A percentile compares a stretch with the other conserved stretches of the same genome.
Evolutionary conservation across 2,888 invertebrate genomes (phyloP).

Genomic region (Catocala nupta): DNA sequence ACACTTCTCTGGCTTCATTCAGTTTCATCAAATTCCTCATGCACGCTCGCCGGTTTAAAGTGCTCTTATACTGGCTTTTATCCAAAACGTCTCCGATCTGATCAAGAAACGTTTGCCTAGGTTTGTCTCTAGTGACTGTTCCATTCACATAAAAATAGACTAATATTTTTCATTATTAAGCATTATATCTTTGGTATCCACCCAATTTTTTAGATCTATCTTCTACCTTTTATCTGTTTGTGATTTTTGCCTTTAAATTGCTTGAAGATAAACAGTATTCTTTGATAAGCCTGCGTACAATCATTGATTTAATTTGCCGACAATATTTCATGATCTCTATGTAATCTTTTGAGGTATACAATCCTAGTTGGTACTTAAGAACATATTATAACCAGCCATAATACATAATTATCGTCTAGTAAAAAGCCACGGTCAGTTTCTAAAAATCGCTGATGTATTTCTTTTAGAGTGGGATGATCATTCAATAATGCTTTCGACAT

Average conservation of each 20-base stretch:
- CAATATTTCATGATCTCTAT: slow-evolving; percentile 24
- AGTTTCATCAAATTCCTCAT: no score
- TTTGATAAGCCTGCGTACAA: slow-evolving; percentile 21
- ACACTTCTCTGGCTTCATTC: no score
- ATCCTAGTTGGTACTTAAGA: slow-evolving; percentile 24
- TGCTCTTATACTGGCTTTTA: no score
- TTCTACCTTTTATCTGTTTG: slow-evolving; percentile 19
- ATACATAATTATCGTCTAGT: slow-evolving; percentile 34
- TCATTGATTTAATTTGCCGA: slow-evolving; percentile 19
- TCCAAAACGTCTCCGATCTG: no score
- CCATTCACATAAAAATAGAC: no score
- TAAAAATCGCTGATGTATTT: slow-evolving; percentile 28
- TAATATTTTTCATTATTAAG: no score
- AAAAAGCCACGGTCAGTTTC: slow-evolving; percentile 38
- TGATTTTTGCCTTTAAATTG: no score
- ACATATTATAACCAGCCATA: slow-evolving; percentile 33
- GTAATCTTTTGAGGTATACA: slow-evolving; percentile 25
- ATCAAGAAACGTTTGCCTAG: no score
- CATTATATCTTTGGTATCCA: no score
- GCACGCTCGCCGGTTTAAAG: no score
- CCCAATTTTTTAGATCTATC: slow-evolving; percentile 24
- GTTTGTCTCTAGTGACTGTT: no score
- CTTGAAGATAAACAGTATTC: slow-evolving; percentile 20
- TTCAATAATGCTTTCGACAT: slow-evolving; percentile 41
- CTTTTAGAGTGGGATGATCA: no score